Evolutionary conservation across 2,888 invertebrate genomes (phyloP).

Genomic region (Cephalotes varians): DNA sequence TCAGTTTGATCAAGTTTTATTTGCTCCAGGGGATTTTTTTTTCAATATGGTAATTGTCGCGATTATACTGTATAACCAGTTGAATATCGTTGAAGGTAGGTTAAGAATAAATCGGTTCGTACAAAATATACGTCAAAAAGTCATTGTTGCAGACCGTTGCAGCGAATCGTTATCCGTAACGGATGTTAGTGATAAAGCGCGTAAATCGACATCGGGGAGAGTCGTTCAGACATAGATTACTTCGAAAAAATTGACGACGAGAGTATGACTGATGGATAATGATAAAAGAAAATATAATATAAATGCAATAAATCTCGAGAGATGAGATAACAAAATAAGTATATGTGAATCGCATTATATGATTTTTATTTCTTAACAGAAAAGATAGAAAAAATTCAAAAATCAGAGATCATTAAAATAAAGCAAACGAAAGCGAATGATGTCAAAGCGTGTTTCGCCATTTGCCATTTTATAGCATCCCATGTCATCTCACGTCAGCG

Average conservation of each 20-base stretch:
- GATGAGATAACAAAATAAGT: not conserved
- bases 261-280: not conserved
- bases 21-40: not conserved
- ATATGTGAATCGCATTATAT: not conserved
- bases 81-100: conserved; percentile 18
- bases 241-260: not conserved
- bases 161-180: not conserved
- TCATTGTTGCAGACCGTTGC: not conserved
- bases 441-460: not conserved
- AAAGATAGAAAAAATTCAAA: not conserved
- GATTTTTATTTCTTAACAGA: not conserved
- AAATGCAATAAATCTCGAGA: conserved; percentile 15
- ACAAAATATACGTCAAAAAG: conserved; percentile 5
- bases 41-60: not conserved
- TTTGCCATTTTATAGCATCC: not conserved
- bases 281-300: conserved; percentile 14
- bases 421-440: not conserved
- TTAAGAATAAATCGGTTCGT: not conserved
- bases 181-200: not conserved
- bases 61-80: not conserved
- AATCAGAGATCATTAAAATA: not conserved
- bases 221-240: not conserved
- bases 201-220: not conserved
- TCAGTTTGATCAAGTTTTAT: not conserved
- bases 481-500: not conserved